Percentiles rank a stretch among this genome's conserved stretches.
These are phyloP conservation scores for Tetraodon nigroviridis DNA, from an alignment of 2,113 vertebrate species.

Conservation along the genomic window DNA sequence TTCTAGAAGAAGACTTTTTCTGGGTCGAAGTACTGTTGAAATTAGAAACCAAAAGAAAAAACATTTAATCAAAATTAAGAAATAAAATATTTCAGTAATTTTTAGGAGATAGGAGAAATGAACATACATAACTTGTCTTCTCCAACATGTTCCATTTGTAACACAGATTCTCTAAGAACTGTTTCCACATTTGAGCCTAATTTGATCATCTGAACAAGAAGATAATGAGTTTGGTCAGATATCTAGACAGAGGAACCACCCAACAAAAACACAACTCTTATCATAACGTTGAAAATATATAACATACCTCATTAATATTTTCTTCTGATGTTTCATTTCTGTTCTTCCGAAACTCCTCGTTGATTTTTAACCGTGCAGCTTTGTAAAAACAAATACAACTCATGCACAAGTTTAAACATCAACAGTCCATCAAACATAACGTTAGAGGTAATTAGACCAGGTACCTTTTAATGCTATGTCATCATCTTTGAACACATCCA, in stretches of 20 bases:
- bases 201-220: constrained; percentile 72
- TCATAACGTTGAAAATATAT: too few relatives aligned
- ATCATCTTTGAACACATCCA: constrained; percentile 72
- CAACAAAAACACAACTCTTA: too few relatives aligned
- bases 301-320: constrained; percentile 67
- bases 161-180: constrained; percentile 62
- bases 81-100: not conserved
- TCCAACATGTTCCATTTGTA: constrained; percentile 71
- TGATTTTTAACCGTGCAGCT: constrained; percentile 76
- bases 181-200: constrained; percentile 70
- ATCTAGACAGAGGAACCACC: not conserved
- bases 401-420: not conserved
- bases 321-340: constrained; percentile 68
- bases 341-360: constrained; percentile 76
- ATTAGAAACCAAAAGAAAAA: not conserved
- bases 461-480: constrained; percentile 64
- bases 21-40: constrained; percentile 68
- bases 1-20: constrained; percentile 67
- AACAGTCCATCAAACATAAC: not conserved
- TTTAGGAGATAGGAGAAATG: not conserved
- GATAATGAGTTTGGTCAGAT: not conserved
- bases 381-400: not conserved
- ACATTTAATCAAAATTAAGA: not conserved
- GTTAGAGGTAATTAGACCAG: not conserved
- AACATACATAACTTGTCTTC: constrained; percentile 63